phyloP scores from a whole-genome alignment of 1,140 invertebrate species.

The Aphaenogaster rudis region DNA sequence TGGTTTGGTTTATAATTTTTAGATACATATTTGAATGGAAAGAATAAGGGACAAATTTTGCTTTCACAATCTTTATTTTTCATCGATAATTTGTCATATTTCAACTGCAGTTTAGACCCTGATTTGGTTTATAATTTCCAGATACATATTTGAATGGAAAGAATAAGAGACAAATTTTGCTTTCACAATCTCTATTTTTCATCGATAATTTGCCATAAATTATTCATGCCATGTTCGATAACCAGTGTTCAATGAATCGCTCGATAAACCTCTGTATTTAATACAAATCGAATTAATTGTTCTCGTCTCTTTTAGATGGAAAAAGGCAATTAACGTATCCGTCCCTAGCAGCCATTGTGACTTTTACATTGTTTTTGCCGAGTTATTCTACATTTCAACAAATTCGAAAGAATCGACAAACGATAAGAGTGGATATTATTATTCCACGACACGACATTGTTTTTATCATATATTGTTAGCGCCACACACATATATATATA shows the following conservation, averaged over 20 bases:
- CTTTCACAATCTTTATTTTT: neutral
- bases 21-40: neutral
- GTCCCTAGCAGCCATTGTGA: no score
- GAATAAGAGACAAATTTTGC: neutral
- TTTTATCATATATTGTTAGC: slow-evolving; percentile 2
- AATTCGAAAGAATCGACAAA: neutral
- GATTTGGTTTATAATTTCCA: neutral
- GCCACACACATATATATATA: neutral
- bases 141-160: neutral
- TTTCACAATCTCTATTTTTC: neutral
- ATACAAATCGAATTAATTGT: neutral
- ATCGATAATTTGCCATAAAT: neutral
- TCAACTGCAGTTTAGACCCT: neutral
- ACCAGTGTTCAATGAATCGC: neutral
- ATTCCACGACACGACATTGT: neutral
- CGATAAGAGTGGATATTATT: neutral
- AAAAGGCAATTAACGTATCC: neutral
- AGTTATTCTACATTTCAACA: neutral
- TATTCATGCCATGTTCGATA: neutral
- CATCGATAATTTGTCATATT: neutral
- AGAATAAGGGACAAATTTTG: neutral
- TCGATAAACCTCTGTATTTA: neutral
- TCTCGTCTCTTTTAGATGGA: neutral
- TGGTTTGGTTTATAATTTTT: neutral
- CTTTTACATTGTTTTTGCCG: neutral